Evolutionary conservation across 1,140 invertebrate genomes (phyloP).

Genomic region (Ganaspis sp.): DNA sequence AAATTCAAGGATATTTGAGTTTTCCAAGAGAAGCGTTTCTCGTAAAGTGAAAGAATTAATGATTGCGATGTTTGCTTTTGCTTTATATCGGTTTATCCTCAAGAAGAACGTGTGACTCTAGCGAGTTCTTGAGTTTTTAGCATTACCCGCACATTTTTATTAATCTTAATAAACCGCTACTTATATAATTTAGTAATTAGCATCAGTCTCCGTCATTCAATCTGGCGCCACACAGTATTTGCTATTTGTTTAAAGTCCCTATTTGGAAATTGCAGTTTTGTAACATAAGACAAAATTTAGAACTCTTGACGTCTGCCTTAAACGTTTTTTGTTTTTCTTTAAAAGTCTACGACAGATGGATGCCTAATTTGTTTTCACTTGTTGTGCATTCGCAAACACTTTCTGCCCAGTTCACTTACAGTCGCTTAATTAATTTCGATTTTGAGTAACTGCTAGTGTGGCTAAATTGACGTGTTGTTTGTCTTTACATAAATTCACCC

Average conservation of each 20-base stretch:
- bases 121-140: conserved; percentile 1
- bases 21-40: too few relatives aligned
- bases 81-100: background rate
- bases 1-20: too few relatives aligned
- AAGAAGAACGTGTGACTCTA: background rate
- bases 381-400: conserved; percentile 46
- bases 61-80: conserved; percentile 35
- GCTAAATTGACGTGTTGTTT: conserved; percentile 70
- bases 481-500: conserved; percentile 33
- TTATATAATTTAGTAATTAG: conserved; percentile 52
- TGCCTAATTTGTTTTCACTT: conserved; percentile 32
- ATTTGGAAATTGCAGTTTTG: conserved; percentile 10
- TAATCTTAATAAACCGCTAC: conserved; percentile 46
- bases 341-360: conserved; percentile 32
- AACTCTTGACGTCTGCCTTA: background rate
- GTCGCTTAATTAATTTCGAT: conserved; percentile 21
- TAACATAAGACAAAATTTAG: conserved; percentile 8
- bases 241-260: conserved; percentile 26
- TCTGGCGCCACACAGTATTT: conserved; percentile 42
- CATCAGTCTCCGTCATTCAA: conserved; percentile 57
- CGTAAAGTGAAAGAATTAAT: too few relatives aligned
- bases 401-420: conserved; percentile 56
- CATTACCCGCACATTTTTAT: conserved; percentile 36
- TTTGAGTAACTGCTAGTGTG: conserved; percentile 42
- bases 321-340: conserved; percentile 33